These are phyloP conservation scores for Drosophila sechellia DNA, from an alignment of 1,140 invertebrate genomes.

Conservation along the genomic window DNA sequence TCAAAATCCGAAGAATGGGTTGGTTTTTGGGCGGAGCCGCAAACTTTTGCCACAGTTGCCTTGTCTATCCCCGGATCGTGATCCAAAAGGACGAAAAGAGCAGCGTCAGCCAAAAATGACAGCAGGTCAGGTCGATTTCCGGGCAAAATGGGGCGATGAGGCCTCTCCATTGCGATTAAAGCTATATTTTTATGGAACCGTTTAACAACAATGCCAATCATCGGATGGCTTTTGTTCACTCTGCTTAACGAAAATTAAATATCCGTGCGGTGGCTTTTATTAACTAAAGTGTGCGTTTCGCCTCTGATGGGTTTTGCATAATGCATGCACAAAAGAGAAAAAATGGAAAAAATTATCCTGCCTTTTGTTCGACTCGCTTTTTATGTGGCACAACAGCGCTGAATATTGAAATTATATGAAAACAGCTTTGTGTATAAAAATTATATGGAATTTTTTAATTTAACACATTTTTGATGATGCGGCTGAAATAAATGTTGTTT, in stretches of 20 bases:
- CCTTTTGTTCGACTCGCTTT: constrained; percentile 36
- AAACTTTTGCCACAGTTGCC: constrained; percentile 28
- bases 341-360: constrained; percentile 45
- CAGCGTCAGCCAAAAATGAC: constrained; percentile 51
- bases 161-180: constrained; percentile 19
- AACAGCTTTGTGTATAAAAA: constrained; percentile 29
- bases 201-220: constrained; percentile 62
- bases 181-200: constrained; percentile 31
- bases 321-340: constrained; percentile 32
- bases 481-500: constrained; percentile 34
- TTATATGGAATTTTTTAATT: constrained; percentile 53
- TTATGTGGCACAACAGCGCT: constrained; percentile 13
- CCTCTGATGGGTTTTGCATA: constrained; percentile 55
- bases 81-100: constrained; percentile 5
- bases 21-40: constrained; percentile 21
- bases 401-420: constrained; percentile 65
- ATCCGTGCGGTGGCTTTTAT: constrained; percentile 42
- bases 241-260: constrained; percentile 63
- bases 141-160: constrained; percentile 5
- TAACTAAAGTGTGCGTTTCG: constrained; percentile 42
- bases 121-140: constrained; percentile 20
- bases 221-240: constrained; percentile 18
- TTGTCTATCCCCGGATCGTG: background rate
- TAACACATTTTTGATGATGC: constrained; percentile 64
- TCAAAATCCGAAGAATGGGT: constrained; percentile 10